phyloP scores from a whole-genome alignment of 2,888 invertebrate genomes.

The Prosapia bicincta region DNA sequence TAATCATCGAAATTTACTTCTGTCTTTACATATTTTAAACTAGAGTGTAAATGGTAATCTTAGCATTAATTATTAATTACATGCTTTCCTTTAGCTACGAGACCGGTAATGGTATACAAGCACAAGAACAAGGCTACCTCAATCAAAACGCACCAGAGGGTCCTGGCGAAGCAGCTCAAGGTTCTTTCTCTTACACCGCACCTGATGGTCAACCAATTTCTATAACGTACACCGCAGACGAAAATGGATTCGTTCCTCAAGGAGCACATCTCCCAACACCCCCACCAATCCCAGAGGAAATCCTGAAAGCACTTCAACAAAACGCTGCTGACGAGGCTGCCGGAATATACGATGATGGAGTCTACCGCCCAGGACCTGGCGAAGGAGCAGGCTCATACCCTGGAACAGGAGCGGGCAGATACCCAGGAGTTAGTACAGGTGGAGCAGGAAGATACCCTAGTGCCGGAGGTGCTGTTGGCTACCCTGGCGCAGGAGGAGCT shows the following conservation, averaged over 20 bases:
- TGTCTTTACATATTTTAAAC: too few species aligned
- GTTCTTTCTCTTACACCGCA: slow-evolving; percentile 68
- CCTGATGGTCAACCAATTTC: slow-evolving; percentile 61
- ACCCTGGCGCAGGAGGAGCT: slow-evolving; percentile 41
- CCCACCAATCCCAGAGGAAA: slow-evolving; percentile 46
- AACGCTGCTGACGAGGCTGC: slow-evolving; percentile 52
- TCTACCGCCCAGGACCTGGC: slow-evolving; percentile 48
- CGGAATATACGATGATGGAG: slow-evolving; percentile 53
- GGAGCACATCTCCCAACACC: slow-evolving; percentile 49
- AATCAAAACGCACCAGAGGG: slow-evolving; percentile 56
- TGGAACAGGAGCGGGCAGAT: slow-evolving; percentile 42
- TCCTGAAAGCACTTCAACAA: slow-evolving; percentile 46
- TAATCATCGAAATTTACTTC: too few species aligned
- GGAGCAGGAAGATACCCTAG: slow-evolving; percentile 13
- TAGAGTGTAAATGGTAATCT: too few species aligned
- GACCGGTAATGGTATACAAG: slow-evolving; percentile 49
- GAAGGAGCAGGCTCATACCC: slow-evolving; percentile 39
- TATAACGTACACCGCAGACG: slow-evolving; percentile 61
- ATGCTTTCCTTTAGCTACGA: slow-evolving; percentile 45
- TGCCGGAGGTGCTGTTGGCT: slow-evolving; percentile 38
- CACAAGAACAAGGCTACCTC: slow-evolving; percentile 49
- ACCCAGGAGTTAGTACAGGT: slow-evolving; percentile 35
- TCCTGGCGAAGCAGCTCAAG: slow-evolving; percentile 54
- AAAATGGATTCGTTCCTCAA: slow-evolving; percentile 64
- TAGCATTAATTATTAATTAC: too few species aligned